These are phyloP conservation scores for Siderastrea radians DNA, from an alignment of 92 coral and sea anemone genomes.

Conservation along the genomic window DNA sequence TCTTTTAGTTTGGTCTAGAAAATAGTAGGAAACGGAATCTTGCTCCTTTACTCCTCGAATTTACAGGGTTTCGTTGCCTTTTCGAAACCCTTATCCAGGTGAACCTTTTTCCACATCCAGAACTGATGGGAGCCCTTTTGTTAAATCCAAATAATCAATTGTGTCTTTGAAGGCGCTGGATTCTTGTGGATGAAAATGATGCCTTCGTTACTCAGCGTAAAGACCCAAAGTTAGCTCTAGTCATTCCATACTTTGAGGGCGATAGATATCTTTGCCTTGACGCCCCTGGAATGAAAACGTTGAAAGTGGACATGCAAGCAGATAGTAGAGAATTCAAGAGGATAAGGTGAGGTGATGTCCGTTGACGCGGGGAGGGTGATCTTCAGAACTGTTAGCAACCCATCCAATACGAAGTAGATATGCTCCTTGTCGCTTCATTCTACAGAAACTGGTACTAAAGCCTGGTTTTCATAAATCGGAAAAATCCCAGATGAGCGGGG, in stretches of 20 bases:
- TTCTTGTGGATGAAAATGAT: slow-evolving; percentile 61
- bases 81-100: no score
- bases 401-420: no score
- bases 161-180: slow-evolving; percentile 55
- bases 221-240: slow-evolving; percentile 69
- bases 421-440: neutral
- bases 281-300: slow-evolving; percentile 79
- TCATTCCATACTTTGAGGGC: slow-evolving; percentile 67
- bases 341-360: neutral
- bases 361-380: neutral
- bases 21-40: no score
- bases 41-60: no score
- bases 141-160: neutral
- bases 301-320: slow-evolving; percentile 36
- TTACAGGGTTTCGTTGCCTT: no score
- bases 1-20: no score
- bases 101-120: neutral
- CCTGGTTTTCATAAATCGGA: no score
- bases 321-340: slow-evolving; percentile 11
- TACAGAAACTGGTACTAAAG: no score
- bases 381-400: neutral
- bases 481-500: no score
- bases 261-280: slow-evolving; percentile 60
- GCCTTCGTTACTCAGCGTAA: slow-evolving; percentile 40
- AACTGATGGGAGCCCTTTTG: neutral